Evolutionary conservation across 2,888 invertebrate species (phyloP).

Genomic region (Hypolimnas misippus): DNA sequence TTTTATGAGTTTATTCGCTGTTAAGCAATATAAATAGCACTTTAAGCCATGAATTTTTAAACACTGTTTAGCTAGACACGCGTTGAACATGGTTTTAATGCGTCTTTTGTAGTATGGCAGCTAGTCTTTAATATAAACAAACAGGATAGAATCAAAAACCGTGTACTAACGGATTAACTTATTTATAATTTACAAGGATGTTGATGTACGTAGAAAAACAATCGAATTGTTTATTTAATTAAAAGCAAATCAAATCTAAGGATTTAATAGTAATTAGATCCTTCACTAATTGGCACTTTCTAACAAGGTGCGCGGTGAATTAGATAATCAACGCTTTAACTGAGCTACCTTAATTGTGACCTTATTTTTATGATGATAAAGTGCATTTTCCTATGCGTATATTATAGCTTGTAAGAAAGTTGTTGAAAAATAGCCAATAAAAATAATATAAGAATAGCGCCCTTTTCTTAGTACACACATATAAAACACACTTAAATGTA

Average conservation of each 20-base stretch:
- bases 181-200: neutral
- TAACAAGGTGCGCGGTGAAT: conserved; percentile 26
- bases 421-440: neutral
- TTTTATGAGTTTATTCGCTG: too few relatives aligned
- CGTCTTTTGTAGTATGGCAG: too few relatives aligned
- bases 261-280: conserved; percentile 33
- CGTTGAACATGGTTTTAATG: too few relatives aligned
- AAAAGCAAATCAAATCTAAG: conserved; percentile 27
- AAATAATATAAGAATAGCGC: too few relatives aligned
- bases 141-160: too few relatives aligned
- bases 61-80: too few relatives aligned
- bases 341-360: neutral
- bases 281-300: conserved; percentile 34
- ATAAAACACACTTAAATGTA: too few relatives aligned
- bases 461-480: too few relatives aligned
- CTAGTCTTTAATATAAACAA: too few relatives aligned
- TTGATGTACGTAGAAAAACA: neutral
- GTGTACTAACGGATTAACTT: too few relatives aligned
- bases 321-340: conserved; percentile 22
- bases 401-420: neutral
- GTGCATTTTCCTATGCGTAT: neutral
- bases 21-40: too few relatives aligned
- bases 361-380: neutral
- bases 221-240: conserved; percentile 18
- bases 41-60: too few relatives aligned